Evolutionary conservation across 2,113 vertebrate genomes (phyloP).

Genomic region (Bos taurus): DNA sequence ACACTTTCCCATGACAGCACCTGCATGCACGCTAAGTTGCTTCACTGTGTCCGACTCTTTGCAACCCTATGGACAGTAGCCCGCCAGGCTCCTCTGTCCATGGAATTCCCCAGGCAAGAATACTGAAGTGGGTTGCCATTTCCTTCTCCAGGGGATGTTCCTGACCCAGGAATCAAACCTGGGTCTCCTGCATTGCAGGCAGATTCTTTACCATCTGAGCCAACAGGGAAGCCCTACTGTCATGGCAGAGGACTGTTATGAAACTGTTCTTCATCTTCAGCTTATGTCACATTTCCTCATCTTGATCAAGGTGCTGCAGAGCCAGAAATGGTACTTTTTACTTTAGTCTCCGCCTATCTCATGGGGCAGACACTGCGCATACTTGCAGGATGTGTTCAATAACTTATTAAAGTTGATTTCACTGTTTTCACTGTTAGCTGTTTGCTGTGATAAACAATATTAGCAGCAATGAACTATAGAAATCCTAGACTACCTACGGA

Average conservation of each 20-base stretch:
- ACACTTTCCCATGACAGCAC: not conserved
- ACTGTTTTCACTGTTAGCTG: not conserved
- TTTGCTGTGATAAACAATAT: not conserved
- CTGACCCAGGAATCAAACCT: not conserved
- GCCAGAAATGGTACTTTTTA: not conserved
- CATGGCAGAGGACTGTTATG: rapidly evolving
- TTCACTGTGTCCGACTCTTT: not conserved
- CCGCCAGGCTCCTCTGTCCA: not conserved
- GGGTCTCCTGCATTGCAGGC: not conserved
- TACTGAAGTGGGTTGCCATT: not conserved
- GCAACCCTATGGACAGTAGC: not conserved
- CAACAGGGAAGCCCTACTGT: not conserved
- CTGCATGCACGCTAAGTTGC: not conserved
- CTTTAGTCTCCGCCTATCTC: not conserved
- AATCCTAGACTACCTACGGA: rapidly evolving
- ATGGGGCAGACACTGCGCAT: rapidly evolving
- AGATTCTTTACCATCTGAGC: not conserved
- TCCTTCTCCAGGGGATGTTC: not conserved
- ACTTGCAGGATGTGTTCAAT: not conserved
- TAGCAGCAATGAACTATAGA: rapidly evolving
- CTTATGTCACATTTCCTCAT: rapidly evolving
- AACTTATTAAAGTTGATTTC: too few relatives aligned
- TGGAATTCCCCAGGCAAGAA: not conserved
- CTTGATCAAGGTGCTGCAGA: not conserved
- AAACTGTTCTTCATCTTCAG: not conserved